These are phyloP conservation scores for Eutolmus rufibarbis DNA, from an alignment of 2,888 invertebrate genomes.

Conservation along the genomic window DNA sequence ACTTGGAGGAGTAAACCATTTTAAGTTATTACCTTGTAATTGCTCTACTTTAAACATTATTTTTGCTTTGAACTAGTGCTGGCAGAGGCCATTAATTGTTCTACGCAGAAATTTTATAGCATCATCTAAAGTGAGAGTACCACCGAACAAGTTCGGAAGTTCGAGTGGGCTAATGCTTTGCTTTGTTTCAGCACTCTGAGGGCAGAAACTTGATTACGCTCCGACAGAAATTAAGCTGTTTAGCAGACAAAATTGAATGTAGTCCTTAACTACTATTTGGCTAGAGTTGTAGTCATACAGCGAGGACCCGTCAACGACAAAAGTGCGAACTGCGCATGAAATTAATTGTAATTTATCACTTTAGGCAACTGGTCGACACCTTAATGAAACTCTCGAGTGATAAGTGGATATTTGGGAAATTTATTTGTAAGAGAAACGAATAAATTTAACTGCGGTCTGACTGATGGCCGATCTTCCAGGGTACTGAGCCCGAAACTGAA, in stretches of 20 bases:
- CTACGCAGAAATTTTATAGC: neutral
- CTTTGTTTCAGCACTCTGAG: neutral
- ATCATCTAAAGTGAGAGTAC: neutral
- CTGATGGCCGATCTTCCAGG: neutral
- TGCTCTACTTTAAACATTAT: neutral
- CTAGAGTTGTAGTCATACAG: neutral
- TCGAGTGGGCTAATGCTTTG: neutral
- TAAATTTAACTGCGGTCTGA: neutral
- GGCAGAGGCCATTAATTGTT: neutral
- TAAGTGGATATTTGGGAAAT: neutral
- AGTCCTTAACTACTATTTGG: neutral
- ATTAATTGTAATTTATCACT: neutral
- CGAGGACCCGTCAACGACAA: neutral
- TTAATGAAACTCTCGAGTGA: neutral
- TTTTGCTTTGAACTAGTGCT: neutral
- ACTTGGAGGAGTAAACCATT: neutral
- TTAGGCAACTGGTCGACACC: neutral
- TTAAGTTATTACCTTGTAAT: neutral
- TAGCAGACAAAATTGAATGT: neutral
- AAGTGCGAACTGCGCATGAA: neutral
- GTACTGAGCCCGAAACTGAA: neutral
- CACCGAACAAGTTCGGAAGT: neutral
- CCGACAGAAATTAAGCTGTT: neutral
- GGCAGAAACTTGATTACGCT: constrained; percentile 2
- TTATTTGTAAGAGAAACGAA: neutral